Evolutionary conservation across 2,888 invertebrate species (phyloP).

Genomic region (Platerodrilus igneus): DNA sequence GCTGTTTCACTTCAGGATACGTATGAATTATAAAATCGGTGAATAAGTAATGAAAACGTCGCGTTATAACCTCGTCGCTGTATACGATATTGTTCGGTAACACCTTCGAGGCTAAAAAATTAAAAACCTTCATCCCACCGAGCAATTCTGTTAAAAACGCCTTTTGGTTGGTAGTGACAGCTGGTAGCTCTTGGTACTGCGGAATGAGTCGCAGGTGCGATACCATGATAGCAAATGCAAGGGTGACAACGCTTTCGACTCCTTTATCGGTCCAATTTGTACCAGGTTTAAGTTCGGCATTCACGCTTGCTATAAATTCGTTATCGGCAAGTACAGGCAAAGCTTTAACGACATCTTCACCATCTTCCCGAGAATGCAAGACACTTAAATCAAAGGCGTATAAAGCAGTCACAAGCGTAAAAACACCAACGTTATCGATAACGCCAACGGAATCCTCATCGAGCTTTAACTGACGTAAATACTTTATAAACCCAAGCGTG

Average conservation of each 20-base stretch:
- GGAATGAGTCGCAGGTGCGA: constrained; percentile 58
- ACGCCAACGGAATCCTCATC: constrained; percentile 62
- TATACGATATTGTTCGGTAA: constrained; percentile 65
- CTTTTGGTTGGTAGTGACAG: constrained; percentile 73
- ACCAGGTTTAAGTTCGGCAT: constrained; percentile 52
- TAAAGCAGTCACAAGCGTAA: constrained; percentile 76
- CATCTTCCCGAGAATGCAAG: constrained; percentile 69
- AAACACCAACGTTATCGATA: constrained; percentile 73
- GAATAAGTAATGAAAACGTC: constrained; percentile 76
- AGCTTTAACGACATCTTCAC: constrained; percentile 65
- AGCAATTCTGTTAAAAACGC: constrained; percentile 74
- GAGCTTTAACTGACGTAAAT: constrained; percentile 42
- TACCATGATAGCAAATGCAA: constrained; percentile 67
- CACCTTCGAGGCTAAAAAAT: constrained; percentile 69
- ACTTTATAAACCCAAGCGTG: constrained; percentile 58
- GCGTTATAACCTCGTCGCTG: constrained; percentile 75
- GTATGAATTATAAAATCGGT: constrained; percentile 90
- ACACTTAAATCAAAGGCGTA: constrained; percentile 80
- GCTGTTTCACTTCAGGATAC: constrained; percentile 85
- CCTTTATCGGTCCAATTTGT: constrained; percentile 54
- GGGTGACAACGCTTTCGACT: constrained; percentile 58
- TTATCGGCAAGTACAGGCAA: constrained; percentile 62
- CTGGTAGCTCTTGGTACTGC: constrained; percentile 52
- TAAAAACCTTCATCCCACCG: constrained; percentile 72
- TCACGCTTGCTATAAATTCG: constrained; percentile 53